Percentiles rank a stretch among this genome's conserved stretches.
These are phyloP conservation scores for Conger conger DNA, from an alignment of 2,113 vertebrate species.

Conservation along the genomic window DNA sequence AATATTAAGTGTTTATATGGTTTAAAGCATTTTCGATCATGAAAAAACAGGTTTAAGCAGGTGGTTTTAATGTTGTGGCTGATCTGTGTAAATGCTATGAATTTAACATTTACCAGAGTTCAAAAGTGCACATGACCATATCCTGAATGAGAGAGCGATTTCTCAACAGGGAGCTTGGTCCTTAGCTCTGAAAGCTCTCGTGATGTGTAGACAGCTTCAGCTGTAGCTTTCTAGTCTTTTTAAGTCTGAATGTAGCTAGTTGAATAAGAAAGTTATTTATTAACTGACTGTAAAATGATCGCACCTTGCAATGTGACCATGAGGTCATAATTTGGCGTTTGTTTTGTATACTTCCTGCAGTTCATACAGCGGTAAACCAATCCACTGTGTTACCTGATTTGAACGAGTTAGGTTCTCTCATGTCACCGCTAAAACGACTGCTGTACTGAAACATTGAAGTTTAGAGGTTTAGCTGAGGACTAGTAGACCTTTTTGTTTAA, in stretches of 20 bases:
- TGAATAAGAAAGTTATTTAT: background rate
- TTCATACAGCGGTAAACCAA: background rate
- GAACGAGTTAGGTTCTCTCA: background rate
- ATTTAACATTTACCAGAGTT: too few species aligned
- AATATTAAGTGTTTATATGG: too few species aligned
- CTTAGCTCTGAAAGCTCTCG: too few species aligned
- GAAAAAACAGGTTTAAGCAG: too few species aligned
- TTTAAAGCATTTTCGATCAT: too few species aligned
- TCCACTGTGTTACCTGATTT: background rate
- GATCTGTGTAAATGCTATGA: too few species aligned
- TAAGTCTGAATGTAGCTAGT: background rate
- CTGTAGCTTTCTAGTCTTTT: background rate
- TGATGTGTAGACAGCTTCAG: too few species aligned
- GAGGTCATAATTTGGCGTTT: background rate
- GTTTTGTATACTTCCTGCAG: background rate
- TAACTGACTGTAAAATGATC: background rate
- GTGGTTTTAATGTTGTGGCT: too few species aligned
- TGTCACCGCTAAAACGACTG: background rate
- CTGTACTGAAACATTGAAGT: background rate
- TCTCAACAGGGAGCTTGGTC: too few species aligned
- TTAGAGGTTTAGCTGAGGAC: background rate
- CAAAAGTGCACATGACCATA: too few species aligned
- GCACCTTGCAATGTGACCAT: background rate
- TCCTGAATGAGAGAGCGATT: too few species aligned
- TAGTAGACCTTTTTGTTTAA: background rate